Evolutionary conservation across 2,113 vertebrate species (phyloP).

Genomic region (Blennius ocellaris): DNA sequence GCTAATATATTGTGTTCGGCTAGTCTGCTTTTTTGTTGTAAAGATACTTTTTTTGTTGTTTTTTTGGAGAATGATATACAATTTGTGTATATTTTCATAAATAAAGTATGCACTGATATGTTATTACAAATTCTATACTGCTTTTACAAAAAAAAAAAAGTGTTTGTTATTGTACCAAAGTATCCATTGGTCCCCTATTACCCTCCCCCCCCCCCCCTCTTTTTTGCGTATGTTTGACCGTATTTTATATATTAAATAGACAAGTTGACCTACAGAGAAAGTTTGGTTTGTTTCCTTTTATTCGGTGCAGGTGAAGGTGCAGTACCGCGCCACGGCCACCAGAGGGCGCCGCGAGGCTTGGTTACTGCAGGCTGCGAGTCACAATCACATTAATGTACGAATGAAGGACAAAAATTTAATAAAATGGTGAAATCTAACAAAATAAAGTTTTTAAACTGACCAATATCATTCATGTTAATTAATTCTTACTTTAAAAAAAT

Average conservation of each 20-base stretch:
- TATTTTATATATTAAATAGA: conserved; percentile 92
- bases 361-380: neutral
- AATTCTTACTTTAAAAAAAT: no score
- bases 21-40: conserved; percentile 92
- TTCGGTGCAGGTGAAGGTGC: neutral
- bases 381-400: neutral
- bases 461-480: no score
- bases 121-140: conserved; percentile 93
- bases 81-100: conserved; percentile 97
- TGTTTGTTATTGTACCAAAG: conserved; percentile 95
- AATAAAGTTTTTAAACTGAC: no score
- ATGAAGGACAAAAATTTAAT: no score
- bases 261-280: conserved; percentile 84
- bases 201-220: conserved; percentile 72
- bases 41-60: conserved; percentile 80
- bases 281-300: conserved; percentile 52
- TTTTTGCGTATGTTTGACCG: conserved; percentile 88
- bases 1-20: conserved; percentile 96
- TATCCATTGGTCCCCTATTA: conserved; percentile 89
- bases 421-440: no score
- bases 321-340: conserved; percentile 1
- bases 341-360: conserved; percentile 30
- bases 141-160: conserved; percentile 93
- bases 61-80: conserved; percentile 94
- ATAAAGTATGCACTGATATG: conserved; percentile 97